A percentile compares a stretch with the other conserved stretches of the same genome.
These are phyloP conservation scores for Channa striata DNA, from an alignment of 2,797 vertebrate species.

Conservation along the genomic window DNA sequence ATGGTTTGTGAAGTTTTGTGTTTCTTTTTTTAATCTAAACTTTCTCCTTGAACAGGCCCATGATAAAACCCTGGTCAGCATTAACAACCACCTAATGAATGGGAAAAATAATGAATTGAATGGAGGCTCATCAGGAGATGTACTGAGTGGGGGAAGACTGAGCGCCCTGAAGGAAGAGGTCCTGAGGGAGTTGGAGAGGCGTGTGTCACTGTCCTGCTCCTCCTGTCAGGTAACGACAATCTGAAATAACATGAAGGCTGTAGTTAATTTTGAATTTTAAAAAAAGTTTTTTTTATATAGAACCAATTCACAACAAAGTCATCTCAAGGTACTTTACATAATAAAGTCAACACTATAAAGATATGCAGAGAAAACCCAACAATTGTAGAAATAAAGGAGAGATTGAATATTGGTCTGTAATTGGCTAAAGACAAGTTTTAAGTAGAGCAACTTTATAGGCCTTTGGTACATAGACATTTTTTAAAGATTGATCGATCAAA, in stretches of 20 bases:
- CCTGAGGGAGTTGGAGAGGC: conserved; percentile 87
- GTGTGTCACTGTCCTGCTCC: conserved; percentile 88
- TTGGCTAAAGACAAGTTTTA: no score
- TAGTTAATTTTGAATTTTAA: not conserved
- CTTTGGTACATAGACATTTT: no score
- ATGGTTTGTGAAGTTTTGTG: not conserved
- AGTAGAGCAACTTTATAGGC: no score
- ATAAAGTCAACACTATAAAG: no score
- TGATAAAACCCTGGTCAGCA: conserved; percentile 86
- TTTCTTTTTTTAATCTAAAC: not conserved
- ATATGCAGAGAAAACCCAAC: no score
- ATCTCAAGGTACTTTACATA: no score
- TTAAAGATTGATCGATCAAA: no score
- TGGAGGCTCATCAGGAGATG: conserved; percentile 45
- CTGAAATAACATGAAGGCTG: not conserved
- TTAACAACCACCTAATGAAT: conserved; percentile 87
- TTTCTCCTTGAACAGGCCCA: conserved; percentile 69
- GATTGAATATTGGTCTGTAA: no score
- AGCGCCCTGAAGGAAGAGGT: conserved; percentile 77
- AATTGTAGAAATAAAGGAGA: no score
- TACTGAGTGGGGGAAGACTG: conserved; percentile 46
- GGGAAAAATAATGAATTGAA: conserved; percentile 70
- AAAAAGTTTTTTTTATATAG: no score
- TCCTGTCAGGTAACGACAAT: conserved; percentile 83
- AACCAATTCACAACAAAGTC: no score